phyloP scores from a whole-genome alignment of 2,797 vertebrate genomes.

The Macropus fuliginosus region DNA sequence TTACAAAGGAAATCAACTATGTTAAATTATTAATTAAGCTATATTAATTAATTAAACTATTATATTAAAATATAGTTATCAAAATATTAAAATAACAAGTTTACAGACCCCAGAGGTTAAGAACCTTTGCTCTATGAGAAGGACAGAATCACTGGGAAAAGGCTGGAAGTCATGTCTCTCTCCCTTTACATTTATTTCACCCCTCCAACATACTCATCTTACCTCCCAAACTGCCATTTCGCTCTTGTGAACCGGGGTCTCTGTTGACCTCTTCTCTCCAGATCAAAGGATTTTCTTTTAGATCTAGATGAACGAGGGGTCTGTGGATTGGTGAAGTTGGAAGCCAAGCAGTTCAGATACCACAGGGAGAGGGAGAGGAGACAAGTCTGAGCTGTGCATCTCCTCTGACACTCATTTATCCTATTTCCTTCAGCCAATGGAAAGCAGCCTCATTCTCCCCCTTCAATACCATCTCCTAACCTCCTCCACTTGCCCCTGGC shows the following conservation, averaged over 20 bases:
- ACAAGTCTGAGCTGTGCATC: background rate
- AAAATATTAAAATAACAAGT: background rate
- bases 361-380: background rate
- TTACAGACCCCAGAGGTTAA: background rate
- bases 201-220: slow-evolving; percentile 26
- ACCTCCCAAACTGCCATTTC: slow-evolving; percentile 70
- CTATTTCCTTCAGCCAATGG: slow-evolving; percentile 15
- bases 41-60: no score
- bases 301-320: background rate
- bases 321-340: background rate
- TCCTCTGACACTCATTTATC: background rate
- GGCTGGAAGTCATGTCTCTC: background rate
- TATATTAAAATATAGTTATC: background rate
- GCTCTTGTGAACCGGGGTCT: background rate
- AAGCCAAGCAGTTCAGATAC: background rate
- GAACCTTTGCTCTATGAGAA: background rate
- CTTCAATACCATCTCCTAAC: background rate
- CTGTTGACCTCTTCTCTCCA: background rate
- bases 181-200: background rate
- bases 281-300: slow-evolving; percentile 18
- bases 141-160: background rate
- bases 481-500: background rate
- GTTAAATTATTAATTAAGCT: background rate
- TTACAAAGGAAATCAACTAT: background rate
- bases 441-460: background rate